Evolutionary conservation across 2,113 vertebrate genomes (phyloP).

Genomic region (Bambusicola thoracicus): DNA sequence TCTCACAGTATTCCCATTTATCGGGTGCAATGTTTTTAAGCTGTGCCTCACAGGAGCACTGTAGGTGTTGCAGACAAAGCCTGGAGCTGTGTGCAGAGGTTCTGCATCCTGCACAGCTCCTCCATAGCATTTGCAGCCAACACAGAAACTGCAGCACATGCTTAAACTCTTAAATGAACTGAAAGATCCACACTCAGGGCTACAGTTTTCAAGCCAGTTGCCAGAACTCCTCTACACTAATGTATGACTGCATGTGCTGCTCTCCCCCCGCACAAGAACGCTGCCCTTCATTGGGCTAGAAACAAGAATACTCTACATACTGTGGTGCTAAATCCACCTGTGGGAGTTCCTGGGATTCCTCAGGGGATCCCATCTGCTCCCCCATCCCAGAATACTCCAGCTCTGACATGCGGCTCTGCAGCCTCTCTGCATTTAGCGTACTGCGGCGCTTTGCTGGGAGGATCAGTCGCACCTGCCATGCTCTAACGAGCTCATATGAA

Average conservation of each 20-base stretch:
- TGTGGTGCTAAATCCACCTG: neutral
- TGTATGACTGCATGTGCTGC: fast-evolving
- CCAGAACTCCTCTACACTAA: neutral
- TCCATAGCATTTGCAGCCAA: fast-evolving
- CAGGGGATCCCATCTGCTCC: neutral
- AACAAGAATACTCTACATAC: neutral
- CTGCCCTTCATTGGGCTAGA: neutral
- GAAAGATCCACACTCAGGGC: neutral
- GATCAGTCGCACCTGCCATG: neutral
- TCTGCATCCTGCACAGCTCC: neutral
- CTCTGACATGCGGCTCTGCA: neutral
- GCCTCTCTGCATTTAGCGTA: neutral
- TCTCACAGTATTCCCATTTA: fast-evolving
- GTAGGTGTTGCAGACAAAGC: neutral
- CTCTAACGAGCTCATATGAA: neutral
- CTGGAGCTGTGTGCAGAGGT: neutral
- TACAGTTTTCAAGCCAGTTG: neutral
- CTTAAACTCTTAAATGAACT: neutral
- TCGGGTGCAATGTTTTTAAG: fast-evolving
- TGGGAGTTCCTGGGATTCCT: neutral
- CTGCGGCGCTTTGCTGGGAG: neutral
- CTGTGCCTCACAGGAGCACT: neutral
- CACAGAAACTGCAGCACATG: neutral
- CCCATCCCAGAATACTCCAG: neutral
- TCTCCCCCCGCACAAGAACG: neutral